Evolutionary conservation across 2,113 vertebrate genomes (phyloP).

Genomic region (Aptenodytes patagonicus): DNA sequence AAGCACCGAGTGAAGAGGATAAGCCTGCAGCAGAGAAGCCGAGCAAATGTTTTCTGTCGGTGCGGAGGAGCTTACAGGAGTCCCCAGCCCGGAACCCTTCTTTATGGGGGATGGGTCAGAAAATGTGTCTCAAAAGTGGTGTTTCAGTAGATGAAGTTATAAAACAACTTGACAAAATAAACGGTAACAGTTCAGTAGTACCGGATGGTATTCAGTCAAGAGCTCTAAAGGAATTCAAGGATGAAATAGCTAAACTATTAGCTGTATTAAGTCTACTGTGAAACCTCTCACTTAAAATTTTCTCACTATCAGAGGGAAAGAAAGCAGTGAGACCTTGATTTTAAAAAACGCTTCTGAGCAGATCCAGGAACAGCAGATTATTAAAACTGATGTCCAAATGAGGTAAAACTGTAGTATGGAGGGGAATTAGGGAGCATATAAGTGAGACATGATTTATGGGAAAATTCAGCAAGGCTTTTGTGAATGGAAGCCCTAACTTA

Average conservation of each 20-base stretch:
- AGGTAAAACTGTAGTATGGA: background rate
- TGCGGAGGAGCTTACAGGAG: background rate
- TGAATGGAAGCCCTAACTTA: background rate
- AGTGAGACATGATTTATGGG: background rate
- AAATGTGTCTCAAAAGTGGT: background rate
- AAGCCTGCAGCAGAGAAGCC: background rate
- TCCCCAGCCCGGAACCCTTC: background rate
- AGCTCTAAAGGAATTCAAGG: conserved; percentile 20
- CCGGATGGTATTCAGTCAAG: background rate
- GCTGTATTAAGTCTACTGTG: conserved; percentile 23
- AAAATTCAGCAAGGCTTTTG: background rate
- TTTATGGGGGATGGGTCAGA: background rate
- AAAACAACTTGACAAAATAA: conserved; percentile 4
- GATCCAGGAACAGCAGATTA: background rate
- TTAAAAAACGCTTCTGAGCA: background rate
- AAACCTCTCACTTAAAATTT: background rate
- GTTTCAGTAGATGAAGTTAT: background rate
- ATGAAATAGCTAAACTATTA: conserved; percentile 37
- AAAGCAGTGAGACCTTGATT: background rate
- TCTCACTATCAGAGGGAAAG: background rate
- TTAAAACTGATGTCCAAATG: background rate
- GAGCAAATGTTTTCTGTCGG: background rate
- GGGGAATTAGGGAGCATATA: background rate
- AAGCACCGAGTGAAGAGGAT: background rate
- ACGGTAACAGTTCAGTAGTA: background rate